A percentile compares a stretch with the other conserved stretches of the same genome.
Evolutionary conservation across 2,113 vertebrate genomes (phyloP).

Genomic region (Epinephelus lanceolatus): DNA sequence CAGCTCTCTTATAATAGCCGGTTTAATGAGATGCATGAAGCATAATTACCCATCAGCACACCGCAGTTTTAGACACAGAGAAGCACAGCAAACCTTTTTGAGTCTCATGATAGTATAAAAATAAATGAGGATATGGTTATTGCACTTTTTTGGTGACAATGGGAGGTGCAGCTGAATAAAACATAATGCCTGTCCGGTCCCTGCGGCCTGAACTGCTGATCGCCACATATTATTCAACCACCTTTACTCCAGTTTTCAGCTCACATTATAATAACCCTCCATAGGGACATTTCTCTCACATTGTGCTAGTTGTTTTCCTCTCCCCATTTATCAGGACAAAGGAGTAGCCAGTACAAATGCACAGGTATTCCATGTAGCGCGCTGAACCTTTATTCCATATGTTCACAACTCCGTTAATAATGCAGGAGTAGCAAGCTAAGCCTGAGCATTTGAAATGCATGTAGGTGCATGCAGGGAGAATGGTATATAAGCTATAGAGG

Average conservation of each 20-base stretch:
- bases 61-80: background rate
- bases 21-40: slow-evolving; percentile 29
- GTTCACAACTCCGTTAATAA: slow-evolving; percentile 54
- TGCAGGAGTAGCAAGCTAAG: slow-evolving; percentile 40
- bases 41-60: slow-evolving; percentile 16
- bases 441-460: slow-evolving; percentile 49
- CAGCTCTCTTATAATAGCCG: slow-evolving; percentile 17
- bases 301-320: slow-evolving; percentile 22
- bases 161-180: slow-evolving; percentile 5
- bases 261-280: slow-evolving; percentile 21
- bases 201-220: slow-evolving; percentile 4
- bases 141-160: background rate
- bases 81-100: background rate
- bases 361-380: slow-evolving; percentile 32
- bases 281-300: background rate
- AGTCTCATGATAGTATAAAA: slow-evolving; percentile 2
- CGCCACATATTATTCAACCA: background rate
- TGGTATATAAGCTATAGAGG: slow-evolving; percentile 69
- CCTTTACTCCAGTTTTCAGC: slow-evolving; percentile 6
- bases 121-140: background rate
- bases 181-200: background rate
- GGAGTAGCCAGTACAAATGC: slow-evolving; percentile 28
- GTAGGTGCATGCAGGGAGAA: slow-evolving; percentile 48
- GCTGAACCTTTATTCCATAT: slow-evolving; percentile 34
- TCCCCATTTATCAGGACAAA: slow-evolving; percentile 40